Conservation (phyloP, 2,113 vertebrate species). For the Misgurnus anguillicaudatus region DNA sequence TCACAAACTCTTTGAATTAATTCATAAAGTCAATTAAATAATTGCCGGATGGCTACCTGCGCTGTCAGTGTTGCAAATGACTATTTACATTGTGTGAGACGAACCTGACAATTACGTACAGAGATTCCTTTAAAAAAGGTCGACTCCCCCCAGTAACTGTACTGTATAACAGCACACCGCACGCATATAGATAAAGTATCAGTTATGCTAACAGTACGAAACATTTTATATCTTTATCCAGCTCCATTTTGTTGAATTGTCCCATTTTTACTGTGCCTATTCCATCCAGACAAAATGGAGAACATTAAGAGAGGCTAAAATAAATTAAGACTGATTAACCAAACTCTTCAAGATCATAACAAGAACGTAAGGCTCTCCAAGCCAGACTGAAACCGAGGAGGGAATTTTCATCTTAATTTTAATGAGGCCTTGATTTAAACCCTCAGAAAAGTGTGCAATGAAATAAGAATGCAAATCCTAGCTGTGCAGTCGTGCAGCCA, state of each 20-base stretch:
- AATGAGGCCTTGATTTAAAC: background rate
- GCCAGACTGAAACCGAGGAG: constrained; percentile 38
- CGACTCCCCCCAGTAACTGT: background rate
- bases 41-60: background rate
- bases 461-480: background rate
- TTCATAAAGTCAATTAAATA: background rate
- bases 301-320: constrained; percentile 53
- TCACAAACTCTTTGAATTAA: background rate
- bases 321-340: constrained; percentile 55
- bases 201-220: constrained; percentile 55
- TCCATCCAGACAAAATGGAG: constrained; percentile 54
- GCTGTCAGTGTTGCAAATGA: background rate
- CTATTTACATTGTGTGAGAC: background rate
- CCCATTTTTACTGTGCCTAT: constrained; percentile 50
- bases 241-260: constrained; percentile 64
- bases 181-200: constrained; percentile 45
- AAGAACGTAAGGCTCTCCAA: background rate
- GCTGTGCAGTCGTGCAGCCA: background rate
- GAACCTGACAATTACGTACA: background rate
- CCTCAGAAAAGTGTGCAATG: background rate
- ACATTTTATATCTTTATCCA: constrained; percentile 58
- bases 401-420: constrained; percentile 11
- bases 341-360: constrained; percentile 14
- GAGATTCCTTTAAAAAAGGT: background rate
- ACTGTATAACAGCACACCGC: background rate